These are phyloP conservation scores for Coracopsis vasa DNA, from an alignment of 2,113 vertebrate genomes.

Conservation along the genomic window DNA sequence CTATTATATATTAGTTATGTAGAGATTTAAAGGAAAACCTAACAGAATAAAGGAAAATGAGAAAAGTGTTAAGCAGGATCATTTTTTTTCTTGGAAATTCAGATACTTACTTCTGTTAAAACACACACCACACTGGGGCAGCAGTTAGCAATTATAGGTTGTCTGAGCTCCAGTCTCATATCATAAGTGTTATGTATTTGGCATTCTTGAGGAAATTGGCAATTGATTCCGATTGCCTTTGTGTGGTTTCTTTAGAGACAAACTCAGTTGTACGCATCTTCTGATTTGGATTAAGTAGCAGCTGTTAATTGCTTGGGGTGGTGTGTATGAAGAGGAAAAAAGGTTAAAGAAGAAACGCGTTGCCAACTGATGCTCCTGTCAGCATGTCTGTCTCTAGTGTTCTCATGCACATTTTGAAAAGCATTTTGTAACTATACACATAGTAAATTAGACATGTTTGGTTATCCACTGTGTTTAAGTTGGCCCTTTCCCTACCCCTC, in stretches of 20 bases:
- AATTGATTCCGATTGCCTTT: neutral
- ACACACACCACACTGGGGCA: constrained; percentile 68
- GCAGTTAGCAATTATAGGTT: constrained; percentile 64
- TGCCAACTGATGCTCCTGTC: neutral
- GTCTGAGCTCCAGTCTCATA: neutral
- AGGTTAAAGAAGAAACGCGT: neutral
- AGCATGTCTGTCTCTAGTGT: neutral
- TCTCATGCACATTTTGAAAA: neutral
- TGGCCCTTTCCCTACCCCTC: neutral
- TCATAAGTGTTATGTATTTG: neutral
- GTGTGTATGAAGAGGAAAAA: neutral
- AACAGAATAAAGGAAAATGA: neutral
- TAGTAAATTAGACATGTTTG: neutral
- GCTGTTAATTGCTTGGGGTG: neutral
- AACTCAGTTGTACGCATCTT: neutral
- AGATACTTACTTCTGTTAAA: constrained; percentile 20
- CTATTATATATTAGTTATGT: neutral
- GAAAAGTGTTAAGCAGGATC: neutral
- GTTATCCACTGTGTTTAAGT: neutral
- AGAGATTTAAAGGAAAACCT: neutral
- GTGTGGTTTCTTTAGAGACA: neutral
- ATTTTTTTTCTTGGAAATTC: neutral
- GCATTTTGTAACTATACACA: fast-evolving
- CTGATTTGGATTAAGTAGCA: neutral
- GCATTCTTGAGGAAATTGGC: neutral